Conservation (phyloP, 2,797 vertebrate species). For the Pangasius macronema region DNA sequence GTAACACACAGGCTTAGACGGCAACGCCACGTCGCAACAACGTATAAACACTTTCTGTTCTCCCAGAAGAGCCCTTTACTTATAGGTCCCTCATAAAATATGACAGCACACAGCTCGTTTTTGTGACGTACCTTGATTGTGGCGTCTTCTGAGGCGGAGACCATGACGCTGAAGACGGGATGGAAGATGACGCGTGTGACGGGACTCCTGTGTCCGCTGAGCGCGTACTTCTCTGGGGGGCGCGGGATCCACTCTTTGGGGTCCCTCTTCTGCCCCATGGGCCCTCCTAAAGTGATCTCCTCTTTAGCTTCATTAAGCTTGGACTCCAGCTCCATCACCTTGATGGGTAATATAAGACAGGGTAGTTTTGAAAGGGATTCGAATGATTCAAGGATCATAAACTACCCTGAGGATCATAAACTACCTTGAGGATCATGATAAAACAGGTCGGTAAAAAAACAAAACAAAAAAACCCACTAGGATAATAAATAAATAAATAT, state of each 20-base stretch:
- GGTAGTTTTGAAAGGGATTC: not conserved
- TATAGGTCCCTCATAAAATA: not conserved
- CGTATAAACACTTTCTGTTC: not conserved
- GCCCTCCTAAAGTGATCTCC: conserved; percentile 95
- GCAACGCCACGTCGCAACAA: not conserved
- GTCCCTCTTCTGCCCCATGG: conserved; percentile 94
- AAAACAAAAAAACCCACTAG: not conserved
- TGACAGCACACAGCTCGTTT: too few species aligned
- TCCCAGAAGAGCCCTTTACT: not conserved
- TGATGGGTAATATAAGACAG: not conserved
- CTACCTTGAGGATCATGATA: not conserved
- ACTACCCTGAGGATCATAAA: not conserved
- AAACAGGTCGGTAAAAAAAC: not conserved
- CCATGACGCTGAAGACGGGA: conserved; percentile 99
- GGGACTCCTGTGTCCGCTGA: conserved; percentile 96
- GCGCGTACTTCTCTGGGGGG: conserved; percentile 93
- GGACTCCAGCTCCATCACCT: conserved; percentile 99
- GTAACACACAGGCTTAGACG: not conserved
- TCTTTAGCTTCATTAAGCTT: conserved; percentile 99
- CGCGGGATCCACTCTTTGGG: conserved; percentile 99
- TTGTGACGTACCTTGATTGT: conserved; percentile 88
- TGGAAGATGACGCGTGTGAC: conserved; percentile 98
- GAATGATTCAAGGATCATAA: not conserved
- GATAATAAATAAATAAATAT: not conserved
- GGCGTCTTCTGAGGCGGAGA: conserved; percentile 97